Base-by-base conservation (phyloP, 2,888 invertebrate genomes). In the Drosophila greeni region DNA sequence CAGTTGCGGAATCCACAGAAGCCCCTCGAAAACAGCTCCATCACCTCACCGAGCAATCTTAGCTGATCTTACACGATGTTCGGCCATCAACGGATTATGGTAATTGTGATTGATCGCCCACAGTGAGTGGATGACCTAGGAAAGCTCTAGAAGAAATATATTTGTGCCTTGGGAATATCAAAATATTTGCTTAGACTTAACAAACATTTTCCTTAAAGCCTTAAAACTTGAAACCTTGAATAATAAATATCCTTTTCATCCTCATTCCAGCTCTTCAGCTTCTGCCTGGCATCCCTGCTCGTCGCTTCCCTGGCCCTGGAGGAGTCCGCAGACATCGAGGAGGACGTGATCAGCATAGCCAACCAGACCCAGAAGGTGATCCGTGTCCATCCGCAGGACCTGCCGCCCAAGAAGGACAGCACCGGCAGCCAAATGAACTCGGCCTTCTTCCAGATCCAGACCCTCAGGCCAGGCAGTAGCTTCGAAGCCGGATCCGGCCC, bases 301-400 rank as follows among this genome's bases (percentile, higher is more conserved):
- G 24, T 23, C 8, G n/a, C 33, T 2, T 37, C 48, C 33, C 23
- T 42, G 14, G 59, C 45, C 33, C 42, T 45, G 6, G 70, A 69
- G 18, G 54, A 61, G 26, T n/a, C 53, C 0, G 39, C 68, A 33
- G 73, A 76, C 1, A 84, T 87, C 51, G 80, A 74, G 37, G 87
- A 87, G 40, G 88, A 88, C 64, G 72, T 85, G 8, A 88, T 87
- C 58, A 72, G 69, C 47, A 78, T 84, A 7, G 87, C 82, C 56
- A 86, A 86, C 31, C 71, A 80, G n/a, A 81, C 75, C 1, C 86
- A 86, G 18, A 86, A 86, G 71, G 86, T 87, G 24, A 87, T 87
- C 55, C 78, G 87, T 2, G 85, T 87, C 5, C 87, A 76, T 66
- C 82, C 88, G 1, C 51, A 82, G 23, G 86, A 87, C 5, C 59